A percentile compares a stretch with the other conserved stretches of the same genome.
phyloP scores from a whole-genome alignment of 2,888 invertebrate genomes.

The Teleiodes luculella region DNA sequence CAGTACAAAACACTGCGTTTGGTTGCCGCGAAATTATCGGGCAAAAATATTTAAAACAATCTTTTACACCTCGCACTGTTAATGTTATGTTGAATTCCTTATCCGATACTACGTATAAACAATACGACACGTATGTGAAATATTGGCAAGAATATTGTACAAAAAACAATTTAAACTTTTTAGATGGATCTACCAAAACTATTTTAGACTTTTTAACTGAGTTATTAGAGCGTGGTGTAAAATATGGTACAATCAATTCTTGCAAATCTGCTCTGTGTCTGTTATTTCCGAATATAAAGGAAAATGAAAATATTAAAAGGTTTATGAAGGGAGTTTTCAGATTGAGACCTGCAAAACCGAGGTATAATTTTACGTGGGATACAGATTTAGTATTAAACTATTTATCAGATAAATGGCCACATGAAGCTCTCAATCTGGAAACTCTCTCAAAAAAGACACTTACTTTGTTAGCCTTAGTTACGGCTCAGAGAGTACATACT shows the following conservation, averaged over 20 bases:
- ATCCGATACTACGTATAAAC: neutral
- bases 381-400: constrained; percentile 23
- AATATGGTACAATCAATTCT: constrained; percentile 16
- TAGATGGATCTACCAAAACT: neutral
- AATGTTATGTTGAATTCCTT: neutral
- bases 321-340: constrained; percentile 13
- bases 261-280: constrained; percentile 10
- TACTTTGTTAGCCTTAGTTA: neutral
- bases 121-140: neutral
- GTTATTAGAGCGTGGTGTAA: constrained; percentile 11
- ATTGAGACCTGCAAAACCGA: constrained; percentile 3
- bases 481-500: constrained; percentile 14
- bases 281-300: neutral
- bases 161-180: neutral
- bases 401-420: constrained; percentile 6
- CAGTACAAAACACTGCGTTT: neutral
- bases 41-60: neutral
- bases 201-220: constrained; percentile 2
- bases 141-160: neutral
- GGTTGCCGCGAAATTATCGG: neutral
- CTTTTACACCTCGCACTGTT: neutral
- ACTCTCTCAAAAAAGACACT: neutral
- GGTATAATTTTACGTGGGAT: constrained; percentile 21
- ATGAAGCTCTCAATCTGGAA: neutral
- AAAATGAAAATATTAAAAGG: constrained; percentile 2